A percentile compares a stretch with the other conserved stretches of the same genome.
Conservation (phyloP, 2,113 vertebrate species). For the Apistogramma diplotaenia region DNA sequence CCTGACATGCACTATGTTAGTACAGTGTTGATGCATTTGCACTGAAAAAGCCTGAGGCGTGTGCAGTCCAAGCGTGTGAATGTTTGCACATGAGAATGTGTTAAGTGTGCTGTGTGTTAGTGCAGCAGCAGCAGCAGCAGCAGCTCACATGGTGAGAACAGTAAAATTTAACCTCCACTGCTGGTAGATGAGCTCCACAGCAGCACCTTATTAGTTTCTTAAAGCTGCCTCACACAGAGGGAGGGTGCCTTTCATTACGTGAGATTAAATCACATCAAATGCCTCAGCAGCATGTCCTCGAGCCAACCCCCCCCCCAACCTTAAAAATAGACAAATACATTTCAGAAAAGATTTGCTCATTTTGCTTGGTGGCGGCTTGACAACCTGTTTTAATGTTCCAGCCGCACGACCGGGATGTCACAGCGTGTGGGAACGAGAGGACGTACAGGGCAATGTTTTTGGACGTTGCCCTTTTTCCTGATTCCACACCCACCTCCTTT, state of each 20-base stretch:
- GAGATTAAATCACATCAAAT: conserved; percentile 74
- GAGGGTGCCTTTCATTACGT: conserved; percentile 66
- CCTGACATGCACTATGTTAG: neutral
- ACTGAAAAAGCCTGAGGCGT: neutral
- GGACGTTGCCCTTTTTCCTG: conserved; percentile 79
- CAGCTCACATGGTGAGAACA: conserved; percentile 21
- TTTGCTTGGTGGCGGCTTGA: conserved; percentile 66
- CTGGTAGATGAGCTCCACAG: conserved; percentile 49
- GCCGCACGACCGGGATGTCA: conserved; percentile 56
- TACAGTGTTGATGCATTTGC: neutral
- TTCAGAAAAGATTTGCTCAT: conserved; percentile 64
- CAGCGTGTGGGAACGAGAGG: conserved; percentile 33
- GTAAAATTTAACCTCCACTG: conserved; percentile 41
- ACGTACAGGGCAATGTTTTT: conserved; percentile 49
- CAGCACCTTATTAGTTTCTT: conserved; percentile 52
- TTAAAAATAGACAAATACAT: conserved; percentile 70
- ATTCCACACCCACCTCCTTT: conserved; percentile 81
- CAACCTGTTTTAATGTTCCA: conserved; percentile 61
- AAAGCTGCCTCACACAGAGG: conserved; percentile 14
- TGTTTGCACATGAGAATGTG: conserved; percentile 10
- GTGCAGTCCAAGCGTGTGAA: neutral
- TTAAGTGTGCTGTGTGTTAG: neutral
- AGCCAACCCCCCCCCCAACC: conserved; percentile 28
- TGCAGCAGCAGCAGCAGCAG: conserved; percentile 3
- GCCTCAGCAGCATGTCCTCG: conserved; percentile 50